Conservation (phyloP, 1,140 invertebrate species). For the Diabrotica virgifera region DNA sequence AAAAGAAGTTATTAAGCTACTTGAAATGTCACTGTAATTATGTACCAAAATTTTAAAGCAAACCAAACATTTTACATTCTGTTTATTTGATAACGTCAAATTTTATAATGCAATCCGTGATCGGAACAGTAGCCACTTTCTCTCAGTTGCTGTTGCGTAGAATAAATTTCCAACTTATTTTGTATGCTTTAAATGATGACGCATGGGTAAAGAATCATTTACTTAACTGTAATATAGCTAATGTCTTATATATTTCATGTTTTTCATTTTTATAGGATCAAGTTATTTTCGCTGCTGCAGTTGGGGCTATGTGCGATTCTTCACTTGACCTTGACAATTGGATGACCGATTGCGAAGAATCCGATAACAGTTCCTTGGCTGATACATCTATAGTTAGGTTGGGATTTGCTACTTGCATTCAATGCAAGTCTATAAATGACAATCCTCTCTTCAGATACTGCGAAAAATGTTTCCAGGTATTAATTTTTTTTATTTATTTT, state of each 20-base stretch:
- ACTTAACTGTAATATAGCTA: no score
- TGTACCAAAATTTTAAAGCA: no score
- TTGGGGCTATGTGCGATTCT: slow-evolving; percentile 38
- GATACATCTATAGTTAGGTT: slow-evolving; percentile 53
- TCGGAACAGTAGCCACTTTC: no score
- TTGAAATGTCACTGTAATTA: no score
- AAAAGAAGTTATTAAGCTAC: no score
- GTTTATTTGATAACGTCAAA: no score
- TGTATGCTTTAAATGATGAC: no score
- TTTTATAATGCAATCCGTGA: no score
- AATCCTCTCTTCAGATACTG: slow-evolving; percentile 64
- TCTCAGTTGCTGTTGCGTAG: no score
- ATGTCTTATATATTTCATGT: background rate
- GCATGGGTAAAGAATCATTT: no score
- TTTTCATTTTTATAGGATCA: slow-evolving; percentile 26
- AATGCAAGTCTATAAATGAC: slow-evolving; percentile 59
- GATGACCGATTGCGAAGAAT: slow-evolving; percentile 51
- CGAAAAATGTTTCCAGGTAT: slow-evolving; percentile 63
- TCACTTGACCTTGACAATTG: slow-evolving; percentile 41
- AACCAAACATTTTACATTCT: no score
- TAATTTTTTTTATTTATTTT: slow-evolving; percentile 17
- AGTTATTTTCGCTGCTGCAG: slow-evolving; percentile 33
- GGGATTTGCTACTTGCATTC: slow-evolving; percentile 62
- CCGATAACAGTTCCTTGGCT: slow-evolving; percentile 51
- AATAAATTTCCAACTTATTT: no score